Evolutionary conservation across 2,797 vertebrate genomes (phyloP).

Genomic region (Martes flavigula): DNA sequence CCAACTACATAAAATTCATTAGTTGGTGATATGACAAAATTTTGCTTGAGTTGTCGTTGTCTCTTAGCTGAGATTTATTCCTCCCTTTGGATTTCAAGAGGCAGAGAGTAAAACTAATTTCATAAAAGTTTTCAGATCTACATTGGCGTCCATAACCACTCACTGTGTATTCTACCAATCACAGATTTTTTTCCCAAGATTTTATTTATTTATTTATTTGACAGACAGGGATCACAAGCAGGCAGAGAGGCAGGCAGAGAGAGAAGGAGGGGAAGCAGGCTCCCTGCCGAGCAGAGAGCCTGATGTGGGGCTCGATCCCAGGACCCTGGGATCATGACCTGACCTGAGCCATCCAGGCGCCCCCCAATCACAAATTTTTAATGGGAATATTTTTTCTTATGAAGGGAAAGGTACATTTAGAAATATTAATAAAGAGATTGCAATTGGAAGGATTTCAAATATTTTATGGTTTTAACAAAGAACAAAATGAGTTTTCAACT

Average conservation of each 20-base stretch:
- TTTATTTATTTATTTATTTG: no score
- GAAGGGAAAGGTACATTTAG: neutral
- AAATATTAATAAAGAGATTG: neutral
- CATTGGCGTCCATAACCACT: neutral
- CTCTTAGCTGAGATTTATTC: neutral
- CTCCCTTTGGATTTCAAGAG: neutral
- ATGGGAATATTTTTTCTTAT: neutral
- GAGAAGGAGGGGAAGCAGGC: no score
- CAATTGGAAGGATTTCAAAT: neutral
- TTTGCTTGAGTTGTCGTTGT: neutral
- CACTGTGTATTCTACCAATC: neutral
- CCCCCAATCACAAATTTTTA: neutral
- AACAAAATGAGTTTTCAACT: conserved; percentile 17
- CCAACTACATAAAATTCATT: neutral
- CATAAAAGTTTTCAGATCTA: neutral
- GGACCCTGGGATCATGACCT: no score
- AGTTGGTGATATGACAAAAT: neutral
- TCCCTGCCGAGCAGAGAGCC: no score
- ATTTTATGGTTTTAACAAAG: neutral
- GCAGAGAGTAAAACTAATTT: neutral
- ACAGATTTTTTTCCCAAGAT: no score
- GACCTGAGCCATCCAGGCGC: no score
- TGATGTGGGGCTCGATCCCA: no score
- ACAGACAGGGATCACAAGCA: no score
- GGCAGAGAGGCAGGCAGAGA: no score